Evolutionary conservation across 2,888 invertebrate species (phyloP).

Genomic region (Apamea anceps): DNA sequence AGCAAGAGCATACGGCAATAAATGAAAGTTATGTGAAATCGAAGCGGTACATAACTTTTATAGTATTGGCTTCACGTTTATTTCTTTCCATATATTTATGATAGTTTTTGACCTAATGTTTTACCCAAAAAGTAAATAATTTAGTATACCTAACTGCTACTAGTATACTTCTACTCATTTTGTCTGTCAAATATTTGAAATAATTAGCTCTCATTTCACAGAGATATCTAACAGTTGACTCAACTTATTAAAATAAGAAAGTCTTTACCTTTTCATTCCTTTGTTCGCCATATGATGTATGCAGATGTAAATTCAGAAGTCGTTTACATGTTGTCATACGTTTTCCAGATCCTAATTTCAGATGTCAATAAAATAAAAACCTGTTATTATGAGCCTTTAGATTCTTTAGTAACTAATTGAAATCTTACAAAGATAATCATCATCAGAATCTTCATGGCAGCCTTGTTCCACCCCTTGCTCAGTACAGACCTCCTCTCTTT

Average conservation of each 20-base stretch:
- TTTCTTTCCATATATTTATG: background rate
- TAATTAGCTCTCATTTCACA: background rate
- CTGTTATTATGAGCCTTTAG: background rate
- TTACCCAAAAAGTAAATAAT: background rate
- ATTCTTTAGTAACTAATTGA: background rate
- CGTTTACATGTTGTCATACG: background rate
- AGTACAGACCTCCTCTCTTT: too few species aligned
- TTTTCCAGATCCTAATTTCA: background rate
- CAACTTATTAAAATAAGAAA: background rate
- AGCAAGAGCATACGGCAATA: constrained; percentile 18
- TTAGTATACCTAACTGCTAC: background rate
- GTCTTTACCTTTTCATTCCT: background rate
- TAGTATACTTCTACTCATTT: background rate
- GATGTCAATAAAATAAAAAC: background rate
- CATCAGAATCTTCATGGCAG: too few species aligned
- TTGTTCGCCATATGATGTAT: background rate
- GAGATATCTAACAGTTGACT: background rate
- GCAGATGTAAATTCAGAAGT: background rate
- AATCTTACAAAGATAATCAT: background rate
- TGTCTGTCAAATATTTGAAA: background rate
- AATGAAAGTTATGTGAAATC: constrained; percentile 27
- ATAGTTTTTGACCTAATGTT: constrained; percentile 1
- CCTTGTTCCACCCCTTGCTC: too few species aligned
- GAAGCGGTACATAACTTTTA: constrained; percentile 23
- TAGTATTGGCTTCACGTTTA: constrained; percentile 2